These are phyloP conservation scores for Scylla paramamosain DNA, from an alignment of 1,140 invertebrate species.

Conservation along the genomic window DNA sequence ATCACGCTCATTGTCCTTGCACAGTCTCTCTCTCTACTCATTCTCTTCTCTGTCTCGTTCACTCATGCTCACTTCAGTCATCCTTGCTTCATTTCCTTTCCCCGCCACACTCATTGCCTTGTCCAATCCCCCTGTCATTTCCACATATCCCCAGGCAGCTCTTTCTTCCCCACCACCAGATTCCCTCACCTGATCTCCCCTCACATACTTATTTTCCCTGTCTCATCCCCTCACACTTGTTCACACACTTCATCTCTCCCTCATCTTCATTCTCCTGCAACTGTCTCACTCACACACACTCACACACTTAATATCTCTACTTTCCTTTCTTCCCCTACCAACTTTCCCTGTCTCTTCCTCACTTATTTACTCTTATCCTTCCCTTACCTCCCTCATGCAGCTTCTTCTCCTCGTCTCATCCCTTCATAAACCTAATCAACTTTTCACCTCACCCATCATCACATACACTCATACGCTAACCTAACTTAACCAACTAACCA, in stretches of 20 bases:
- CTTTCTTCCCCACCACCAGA: too few relatives aligned
- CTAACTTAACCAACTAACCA: too few relatives aligned
- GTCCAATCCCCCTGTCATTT: too few relatives aligned
- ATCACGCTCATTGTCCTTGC: too few relatives aligned
- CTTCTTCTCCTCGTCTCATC: neutral
- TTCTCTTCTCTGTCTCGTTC: neutral
- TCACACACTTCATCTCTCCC: neutral
- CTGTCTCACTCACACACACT: neutral
- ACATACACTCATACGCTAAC: neutral
- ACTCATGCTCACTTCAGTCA: too few relatives aligned
- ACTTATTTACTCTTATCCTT: neutral
- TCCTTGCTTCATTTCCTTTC: too few relatives aligned
- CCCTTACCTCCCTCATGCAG: neutral
- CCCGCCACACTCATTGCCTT: too few relatives aligned
- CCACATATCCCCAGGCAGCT: too few relatives aligned
- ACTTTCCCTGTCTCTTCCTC: neutral
- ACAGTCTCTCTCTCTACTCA: neutral
- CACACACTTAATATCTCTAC: neutral
- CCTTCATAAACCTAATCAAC: neutral
- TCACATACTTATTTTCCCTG: neutral
- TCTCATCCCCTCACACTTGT: neutral
- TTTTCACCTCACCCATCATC: neutral
- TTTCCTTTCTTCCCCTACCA: neutral
- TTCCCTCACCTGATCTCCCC: neutral
- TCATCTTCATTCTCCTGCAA: neutral